Conservation (phyloP, 1,140 invertebrate species). For the Calosoma granatense region DNA sequence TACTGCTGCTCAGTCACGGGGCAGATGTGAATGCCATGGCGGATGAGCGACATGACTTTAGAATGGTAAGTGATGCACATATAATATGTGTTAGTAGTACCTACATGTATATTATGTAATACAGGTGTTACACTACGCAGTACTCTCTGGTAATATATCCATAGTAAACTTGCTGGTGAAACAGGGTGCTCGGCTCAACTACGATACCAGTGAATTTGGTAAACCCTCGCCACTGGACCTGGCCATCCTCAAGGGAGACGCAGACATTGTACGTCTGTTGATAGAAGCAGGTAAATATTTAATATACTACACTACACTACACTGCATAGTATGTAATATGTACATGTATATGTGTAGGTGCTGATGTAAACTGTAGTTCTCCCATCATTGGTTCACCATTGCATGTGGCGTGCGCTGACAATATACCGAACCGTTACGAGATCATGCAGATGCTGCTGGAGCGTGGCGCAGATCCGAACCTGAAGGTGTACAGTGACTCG, state of each 20-base stretch:
- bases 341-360: conserved; percentile 40
- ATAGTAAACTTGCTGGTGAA: conserved; percentile 74
- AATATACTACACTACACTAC: background rate
- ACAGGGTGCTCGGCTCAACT: conserved; percentile 64
- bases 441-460: conserved; percentile 60
- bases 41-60: conserved; percentile 66
- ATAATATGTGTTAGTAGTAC: background rate
- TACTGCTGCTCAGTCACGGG: conserved; percentile 65
- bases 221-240: conserved; percentile 77
- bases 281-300: conserved; percentile 50
- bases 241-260: conserved; percentile 72
- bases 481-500: conserved; percentile 63
- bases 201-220: conserved; percentile 52
- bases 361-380: conserved; percentile 70
- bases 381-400: conserved; percentile 76
- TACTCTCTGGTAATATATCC: conserved; percentile 63
- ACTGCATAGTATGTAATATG: background rate
- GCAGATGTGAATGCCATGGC: conserved; percentile 76
- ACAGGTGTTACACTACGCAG: conserved; percentile 70
- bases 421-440: conserved; percentile 59
- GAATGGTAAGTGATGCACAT: conserved; percentile 51
- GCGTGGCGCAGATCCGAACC: conserved; percentile 67
- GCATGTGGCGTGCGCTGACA: conserved; percentile 78
- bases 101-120: conserved; percentile 1
- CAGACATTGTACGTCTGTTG: conserved; percentile 57